Evolutionary conservation across 2,113 vertebrate genomes (phyloP), one percentile per base, ranked within the genome.

Genomic region (Turnix velox): DNA sequence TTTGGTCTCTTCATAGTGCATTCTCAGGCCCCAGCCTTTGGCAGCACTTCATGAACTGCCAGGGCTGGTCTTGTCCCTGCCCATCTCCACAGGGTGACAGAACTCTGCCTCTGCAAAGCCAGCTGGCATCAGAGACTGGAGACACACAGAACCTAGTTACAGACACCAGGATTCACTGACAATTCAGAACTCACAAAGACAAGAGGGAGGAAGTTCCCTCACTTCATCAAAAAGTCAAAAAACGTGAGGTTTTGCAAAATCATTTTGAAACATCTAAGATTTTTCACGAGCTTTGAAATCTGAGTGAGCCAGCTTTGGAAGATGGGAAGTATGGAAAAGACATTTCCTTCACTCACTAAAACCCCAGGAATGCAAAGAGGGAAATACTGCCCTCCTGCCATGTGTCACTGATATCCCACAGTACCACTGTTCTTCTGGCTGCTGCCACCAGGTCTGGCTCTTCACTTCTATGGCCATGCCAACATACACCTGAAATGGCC

Each of bases 61-160:
- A 57, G 46, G 19, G 35, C 10, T 22, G 3, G 18, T 59, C 35
- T 33, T 45, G 22, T 37, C 24, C 24, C 48, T 88, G 35, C 22
- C 33, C 59, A 48, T 1, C 4, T 7, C 35, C 0, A 0, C 2
- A 30, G 6, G 15, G n/a, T 19, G 35, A 3, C n/a, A 92, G 57
- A 51, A 3, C n/a, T 62, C 46, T 79, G 48, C 5, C n/a, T 31
- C 74, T 28, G 30, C 62, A 68, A 58, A 58, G 46, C 14, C 37
- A 65, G 40, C 54, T 67, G 55, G 22, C 46, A 24, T 17, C 43
- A 3, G 4, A 25, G 25, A 4, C 25, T 62, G 69, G 28, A 74
- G n/a, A 28, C 23, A 62, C 25, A 12, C 1, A 49, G 19, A 7
- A 6, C 25, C 31, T n/a, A 43, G 12, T 24, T 43, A 25, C 22